phyloP scores from a whole-genome alignment of 1,140 invertebrate genomes.

The Gonatopus flavifemur region DNA sequence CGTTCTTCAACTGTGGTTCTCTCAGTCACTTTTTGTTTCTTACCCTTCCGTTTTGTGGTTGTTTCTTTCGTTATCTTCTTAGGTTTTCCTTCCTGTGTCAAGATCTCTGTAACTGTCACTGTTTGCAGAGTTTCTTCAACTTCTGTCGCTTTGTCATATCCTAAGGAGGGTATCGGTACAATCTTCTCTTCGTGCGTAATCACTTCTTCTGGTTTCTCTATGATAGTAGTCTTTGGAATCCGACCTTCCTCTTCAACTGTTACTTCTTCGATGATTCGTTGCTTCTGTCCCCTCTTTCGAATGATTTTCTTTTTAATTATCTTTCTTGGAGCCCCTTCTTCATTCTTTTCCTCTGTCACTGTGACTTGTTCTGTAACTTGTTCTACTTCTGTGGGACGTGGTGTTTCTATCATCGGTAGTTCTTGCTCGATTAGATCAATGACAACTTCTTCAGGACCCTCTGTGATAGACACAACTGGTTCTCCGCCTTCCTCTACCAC shows the following conservation, averaged over 20 bases:
- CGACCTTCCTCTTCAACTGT: conserved; percentile 42
- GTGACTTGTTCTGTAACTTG: conserved; percentile 45
- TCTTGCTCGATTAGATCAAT: conserved; percentile 27
- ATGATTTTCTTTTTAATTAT: conserved; percentile 48
- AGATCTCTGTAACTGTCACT: conserved; percentile 16
- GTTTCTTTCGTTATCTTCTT: conserved; percentile 36
- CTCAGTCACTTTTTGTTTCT: conserved; percentile 51
- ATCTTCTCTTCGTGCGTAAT: conserved; percentile 1
- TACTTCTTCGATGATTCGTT: conserved; percentile 41
- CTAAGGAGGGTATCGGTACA: not conserved
- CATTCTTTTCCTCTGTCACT: conserved; percentile 39
- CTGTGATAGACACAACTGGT: conserved; percentile 10
- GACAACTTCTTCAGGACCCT: conserved; percentile 21
- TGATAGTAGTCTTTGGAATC: conserved; percentile 28
- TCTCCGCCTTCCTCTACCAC: conserved; percentile 38
- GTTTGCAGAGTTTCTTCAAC: conserved; percentile 16
- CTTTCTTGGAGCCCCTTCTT: conserved; percentile 46
- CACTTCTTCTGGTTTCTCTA: conserved; percentile 20
- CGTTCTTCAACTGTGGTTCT: conserved; percentile 49
- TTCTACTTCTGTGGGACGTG: conserved; percentile 17
- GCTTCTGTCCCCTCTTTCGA: conserved; percentile 37
- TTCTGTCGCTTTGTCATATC: conserved; percentile 10
- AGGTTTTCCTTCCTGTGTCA: conserved; percentile 27
- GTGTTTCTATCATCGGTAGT: conserved; percentile 16
- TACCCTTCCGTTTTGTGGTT: conserved; percentile 37